Evolutionary conservation across 2,888 invertebrate species (phyloP).

Genomic region (Serrognathus titanus): DNA sequence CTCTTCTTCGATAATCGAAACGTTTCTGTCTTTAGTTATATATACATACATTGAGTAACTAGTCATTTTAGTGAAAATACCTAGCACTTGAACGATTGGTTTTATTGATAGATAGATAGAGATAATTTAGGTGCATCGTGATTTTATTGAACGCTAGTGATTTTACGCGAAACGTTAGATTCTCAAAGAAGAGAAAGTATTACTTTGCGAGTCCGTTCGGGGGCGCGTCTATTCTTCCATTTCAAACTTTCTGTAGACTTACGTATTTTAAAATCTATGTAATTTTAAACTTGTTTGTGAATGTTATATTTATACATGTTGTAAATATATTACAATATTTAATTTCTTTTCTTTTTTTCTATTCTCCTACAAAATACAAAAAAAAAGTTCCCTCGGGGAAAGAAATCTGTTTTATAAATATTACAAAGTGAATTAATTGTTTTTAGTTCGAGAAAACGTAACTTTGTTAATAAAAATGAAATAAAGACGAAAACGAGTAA

Average conservation of each 20-base stretch:
- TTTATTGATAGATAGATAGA: too few species aligned
- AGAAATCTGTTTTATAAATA: too few species aligned
- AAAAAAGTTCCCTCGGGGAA: background rate
- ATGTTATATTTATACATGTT: conserved; percentile 20
- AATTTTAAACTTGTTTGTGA: conserved; percentile 19
- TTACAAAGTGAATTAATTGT: too few species aligned
- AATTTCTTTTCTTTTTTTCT: background rate
- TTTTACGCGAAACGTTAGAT: too few species aligned
- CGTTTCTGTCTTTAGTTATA: background rate
- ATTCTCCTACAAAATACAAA: background rate
- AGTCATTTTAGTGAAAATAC: conserved; percentile 7
- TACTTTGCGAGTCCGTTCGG: background rate
- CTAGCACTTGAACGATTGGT: too few species aligned
- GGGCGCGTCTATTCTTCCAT: background rate
- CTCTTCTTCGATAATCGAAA: too few species aligned
- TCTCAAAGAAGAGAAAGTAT: background rate
- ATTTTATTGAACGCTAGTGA: too few species aligned
- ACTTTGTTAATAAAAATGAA: too few species aligned
- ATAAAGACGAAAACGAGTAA: too few species aligned
- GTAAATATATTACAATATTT: conserved; percentile 1
- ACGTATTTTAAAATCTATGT: conserved; percentile 8
- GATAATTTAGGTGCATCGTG: too few species aligned
- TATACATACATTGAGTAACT: conserved; percentile 11
- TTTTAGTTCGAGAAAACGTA: too few species aligned
- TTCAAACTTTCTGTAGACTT: background rate